Evolutionary conservation across 1,140 invertebrate species (phyloP).

Genomic region (Drosophila subpulchrella): DNA sequence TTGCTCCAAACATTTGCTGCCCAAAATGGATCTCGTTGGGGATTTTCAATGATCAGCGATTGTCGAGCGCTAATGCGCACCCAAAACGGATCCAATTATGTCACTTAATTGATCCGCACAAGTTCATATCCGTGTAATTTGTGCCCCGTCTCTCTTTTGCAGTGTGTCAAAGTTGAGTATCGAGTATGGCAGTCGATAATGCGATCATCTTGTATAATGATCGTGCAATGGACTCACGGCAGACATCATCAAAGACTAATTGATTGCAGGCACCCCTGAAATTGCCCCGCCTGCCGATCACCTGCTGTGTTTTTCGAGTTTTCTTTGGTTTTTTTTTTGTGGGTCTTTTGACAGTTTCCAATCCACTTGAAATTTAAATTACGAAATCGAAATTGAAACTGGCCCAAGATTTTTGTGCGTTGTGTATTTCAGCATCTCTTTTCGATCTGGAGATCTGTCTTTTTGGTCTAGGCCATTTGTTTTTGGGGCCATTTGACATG

Average conservation of each 20-base stretch:
- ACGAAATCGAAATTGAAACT: slow-evolving; percentile 45
- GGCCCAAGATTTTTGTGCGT: slow-evolving; percentile 5
- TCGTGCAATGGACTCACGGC: slow-evolving; percentile 42
- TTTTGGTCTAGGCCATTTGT: slow-evolving; percentile 52
- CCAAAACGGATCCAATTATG: slow-evolving; percentile 42
- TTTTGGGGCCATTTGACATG: slow-evolving; percentile 71
- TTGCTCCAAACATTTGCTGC: slow-evolving; percentile 14
- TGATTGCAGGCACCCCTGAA: slow-evolving; percentile 25
- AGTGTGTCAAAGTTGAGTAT: slow-evolving; percentile 41
- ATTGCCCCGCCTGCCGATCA: slow-evolving; percentile 15
- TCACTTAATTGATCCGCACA: slow-evolving; percentile 38
- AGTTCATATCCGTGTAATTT: slow-evolving; percentile 41
- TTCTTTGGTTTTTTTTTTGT: slow-evolving; percentile 1
- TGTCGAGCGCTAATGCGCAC: slow-evolving; percentile 5
- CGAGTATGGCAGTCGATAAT: slow-evolving; percentile 16
- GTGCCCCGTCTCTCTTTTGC: slow-evolving; percentile 1
- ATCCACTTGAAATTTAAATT: slow-evolving; percentile 46
- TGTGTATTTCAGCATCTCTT: slow-evolving; percentile 9
- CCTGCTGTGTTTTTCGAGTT: slow-evolving; percentile 33
- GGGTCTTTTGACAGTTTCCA: slow-evolving; percentile 41
- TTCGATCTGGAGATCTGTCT: slow-evolving; percentile 11
- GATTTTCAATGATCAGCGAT: slow-evolving; percentile 2
- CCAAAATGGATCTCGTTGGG: slow-evolving; percentile 22
- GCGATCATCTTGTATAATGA: slow-evolving; percentile 48
- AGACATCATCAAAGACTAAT: slow-evolving; percentile 32